These are phyloP conservation scores for Tillus elongatus DNA, from an alignment of 2,888 invertebrate species.

Conservation along the genomic window DNA sequence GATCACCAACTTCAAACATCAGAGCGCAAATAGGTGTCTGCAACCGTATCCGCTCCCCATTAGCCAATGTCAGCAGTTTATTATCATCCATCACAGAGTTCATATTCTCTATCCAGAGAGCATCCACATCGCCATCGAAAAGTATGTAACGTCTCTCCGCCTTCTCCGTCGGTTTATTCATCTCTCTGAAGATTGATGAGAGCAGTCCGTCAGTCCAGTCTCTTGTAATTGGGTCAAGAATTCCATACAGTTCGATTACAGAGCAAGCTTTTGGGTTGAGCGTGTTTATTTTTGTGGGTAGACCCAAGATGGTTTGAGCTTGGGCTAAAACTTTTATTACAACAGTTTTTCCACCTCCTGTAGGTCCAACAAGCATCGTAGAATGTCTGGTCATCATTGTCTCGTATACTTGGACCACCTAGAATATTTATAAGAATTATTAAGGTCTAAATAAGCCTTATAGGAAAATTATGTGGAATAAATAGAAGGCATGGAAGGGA, in stretches of 20 bases:
- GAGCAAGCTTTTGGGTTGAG: constrained; percentile 88
- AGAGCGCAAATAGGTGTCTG: constrained; percentile 74
- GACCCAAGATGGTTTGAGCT: constrained; percentile 66
- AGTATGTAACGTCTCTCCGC: constrained; percentile 74
- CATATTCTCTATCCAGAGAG: constrained; percentile 95
- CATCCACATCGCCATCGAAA: constrained; percentile 91
- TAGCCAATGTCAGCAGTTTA: constrained; percentile 78
- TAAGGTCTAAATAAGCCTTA: too few species aligned
- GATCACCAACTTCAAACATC: constrained; percentile 83
- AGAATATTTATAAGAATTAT: constrained; percentile 31
- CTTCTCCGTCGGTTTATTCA: constrained; percentile 69
- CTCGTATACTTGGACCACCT: constrained; percentile 85
- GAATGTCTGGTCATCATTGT: constrained; percentile 93
- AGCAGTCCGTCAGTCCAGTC: constrained; percentile 92
- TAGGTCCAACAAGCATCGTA: constrained; percentile 86
- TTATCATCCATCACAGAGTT: constrained; percentile 97
- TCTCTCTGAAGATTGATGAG: constrained; percentile 83
- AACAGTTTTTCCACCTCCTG: constrained; percentile 86
- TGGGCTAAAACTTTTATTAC: constrained; percentile 69
- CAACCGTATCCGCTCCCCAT: constrained; percentile 79
- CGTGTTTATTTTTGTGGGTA: constrained; percentile 68
- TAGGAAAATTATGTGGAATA: too few species aligned
- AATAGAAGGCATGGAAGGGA: too few species aligned
- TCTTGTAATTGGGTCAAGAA: constrained; percentile 72
- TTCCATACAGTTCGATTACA: constrained; percentile 82